Evolutionary conservation across 2,113 vertebrate species (phyloP).

Genomic region (Verasper variegatus): DNA sequence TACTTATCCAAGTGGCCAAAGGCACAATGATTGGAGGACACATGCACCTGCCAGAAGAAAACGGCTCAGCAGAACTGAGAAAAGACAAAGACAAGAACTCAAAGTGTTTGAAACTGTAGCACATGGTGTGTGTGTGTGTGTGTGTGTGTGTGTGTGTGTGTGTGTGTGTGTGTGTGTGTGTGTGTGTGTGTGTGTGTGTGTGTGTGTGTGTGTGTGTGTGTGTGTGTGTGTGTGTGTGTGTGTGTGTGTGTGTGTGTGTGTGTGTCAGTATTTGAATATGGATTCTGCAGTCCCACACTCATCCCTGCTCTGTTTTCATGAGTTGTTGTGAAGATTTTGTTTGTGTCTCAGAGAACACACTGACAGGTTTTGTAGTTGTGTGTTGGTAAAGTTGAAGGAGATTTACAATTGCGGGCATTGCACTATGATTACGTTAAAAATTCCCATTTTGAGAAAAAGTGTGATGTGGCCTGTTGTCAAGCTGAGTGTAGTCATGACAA

Average conservation of each 20-base stretch:
- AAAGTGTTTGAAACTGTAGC: slow-evolving; percentile 25
- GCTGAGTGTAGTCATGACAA: not conserved
- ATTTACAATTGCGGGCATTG: not conserved
- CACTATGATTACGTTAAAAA: too few relatives aligned
- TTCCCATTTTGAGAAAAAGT: not conserved
- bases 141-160: not conserved
- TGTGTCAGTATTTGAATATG: slow-evolving; percentile 6
- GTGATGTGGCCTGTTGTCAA: not conserved
- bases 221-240: not conserved
- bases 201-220: not conserved
- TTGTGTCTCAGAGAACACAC: slow-evolving; percentile 27
- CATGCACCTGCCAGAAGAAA: not conserved
- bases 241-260: not conserved
- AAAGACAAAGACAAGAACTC: not conserved
- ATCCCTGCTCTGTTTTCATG: slow-evolving; percentile 26
- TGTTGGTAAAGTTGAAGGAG: slow-evolving; percentile 13
- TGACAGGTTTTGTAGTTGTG: slow-evolving; percentile 14
- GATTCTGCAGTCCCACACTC: slow-evolving; percentile 20
- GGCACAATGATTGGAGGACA: slow-evolving; percentile 6
- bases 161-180: not conserved
- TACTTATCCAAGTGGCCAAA: not conserved
- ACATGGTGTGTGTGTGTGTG: not conserved
- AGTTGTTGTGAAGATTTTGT: slow-evolving; percentile 8
- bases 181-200: not conserved
- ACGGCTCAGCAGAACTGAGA: slow-evolving; percentile 7